Evolutionary conservation across 2,113 vertebrate species (phyloP).

Genomic region (Lycaon pictus): DNA sequence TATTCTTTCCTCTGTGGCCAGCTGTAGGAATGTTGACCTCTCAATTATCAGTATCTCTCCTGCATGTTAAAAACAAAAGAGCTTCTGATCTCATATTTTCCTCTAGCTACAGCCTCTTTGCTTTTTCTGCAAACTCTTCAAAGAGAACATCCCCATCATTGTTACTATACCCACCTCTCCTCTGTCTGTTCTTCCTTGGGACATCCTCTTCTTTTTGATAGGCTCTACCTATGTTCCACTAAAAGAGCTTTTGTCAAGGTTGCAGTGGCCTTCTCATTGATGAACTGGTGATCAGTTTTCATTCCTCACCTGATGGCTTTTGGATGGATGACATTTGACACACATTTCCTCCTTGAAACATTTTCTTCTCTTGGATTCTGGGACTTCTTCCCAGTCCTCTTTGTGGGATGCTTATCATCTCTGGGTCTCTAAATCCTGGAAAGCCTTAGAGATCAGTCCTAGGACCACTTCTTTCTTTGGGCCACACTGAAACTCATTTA

Average conservation of each 20-base stretch:
- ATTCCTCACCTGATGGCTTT: neutral
- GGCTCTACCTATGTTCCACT: neutral
- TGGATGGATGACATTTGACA: neutral
- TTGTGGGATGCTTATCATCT: neutral
- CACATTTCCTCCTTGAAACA: neutral
- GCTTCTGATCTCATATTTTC: neutral
- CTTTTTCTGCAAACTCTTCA: neutral
- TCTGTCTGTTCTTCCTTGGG: neutral
- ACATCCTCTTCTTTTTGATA: no score
- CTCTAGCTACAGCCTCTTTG: neutral
- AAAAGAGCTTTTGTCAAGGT: neutral
- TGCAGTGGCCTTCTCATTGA: neutral
- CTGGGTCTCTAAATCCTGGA: neutral
- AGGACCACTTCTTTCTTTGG: neutral
- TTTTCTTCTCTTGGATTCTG: neutral
- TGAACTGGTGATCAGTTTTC: neutral
- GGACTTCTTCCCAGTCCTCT: neutral
- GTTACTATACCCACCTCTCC: neutral
- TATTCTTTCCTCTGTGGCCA: neutral
- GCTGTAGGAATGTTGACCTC: neutral
- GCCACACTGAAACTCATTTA: no score
- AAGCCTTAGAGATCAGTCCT: neutral
- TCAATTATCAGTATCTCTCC: neutral
- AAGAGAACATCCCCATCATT: neutral
- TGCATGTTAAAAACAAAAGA: neutral